Conservation (phyloP, 2,113 vertebrate species). For the Anguilla japonica region DNA sequence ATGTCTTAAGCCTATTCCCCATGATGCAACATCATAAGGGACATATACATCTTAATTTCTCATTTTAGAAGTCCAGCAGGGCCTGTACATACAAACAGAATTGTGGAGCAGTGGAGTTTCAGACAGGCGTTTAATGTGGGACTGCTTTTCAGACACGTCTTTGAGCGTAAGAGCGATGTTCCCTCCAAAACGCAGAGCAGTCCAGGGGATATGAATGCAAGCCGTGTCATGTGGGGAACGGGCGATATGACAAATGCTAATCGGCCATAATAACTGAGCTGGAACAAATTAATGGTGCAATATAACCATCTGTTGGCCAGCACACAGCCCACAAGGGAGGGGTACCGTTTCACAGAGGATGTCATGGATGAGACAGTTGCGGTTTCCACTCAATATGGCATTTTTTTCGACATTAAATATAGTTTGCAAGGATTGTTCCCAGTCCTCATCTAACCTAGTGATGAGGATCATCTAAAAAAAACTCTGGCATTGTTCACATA, state of each 20-base stretch:
- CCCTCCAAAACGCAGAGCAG: neutral
- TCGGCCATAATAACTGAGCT: neutral
- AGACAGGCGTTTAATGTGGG: neutral
- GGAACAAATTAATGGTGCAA: neutral
- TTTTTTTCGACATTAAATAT: neutral
- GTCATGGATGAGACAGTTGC: neutral
- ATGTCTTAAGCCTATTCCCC: neutral
- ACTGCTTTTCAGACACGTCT: neutral
- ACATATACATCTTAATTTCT: too few species aligned
- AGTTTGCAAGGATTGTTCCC: neutral
- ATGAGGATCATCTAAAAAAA: too few species aligned
- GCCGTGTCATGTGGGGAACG: neutral
- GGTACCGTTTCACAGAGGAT: neutral
- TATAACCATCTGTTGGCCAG: neutral
- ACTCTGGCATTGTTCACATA: too few species aligned
- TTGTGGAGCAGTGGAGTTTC: neutral
- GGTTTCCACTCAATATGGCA: constrained; percentile 1
- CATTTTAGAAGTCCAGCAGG: neutral
- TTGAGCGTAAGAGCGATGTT: neutral
- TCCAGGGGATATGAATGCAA: neutral
- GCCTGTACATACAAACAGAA: neutral
- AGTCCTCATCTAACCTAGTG: neutral
- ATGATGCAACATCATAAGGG: neutral
- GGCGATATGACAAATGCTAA: neutral
- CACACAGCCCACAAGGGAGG: neutral